A percentile compares a stretch with the other conserved stretches of the same genome.
phyloP scores from a whole-genome alignment of 2,888 invertebrate genomes.

The Drosophila subquinaria region DNA sequence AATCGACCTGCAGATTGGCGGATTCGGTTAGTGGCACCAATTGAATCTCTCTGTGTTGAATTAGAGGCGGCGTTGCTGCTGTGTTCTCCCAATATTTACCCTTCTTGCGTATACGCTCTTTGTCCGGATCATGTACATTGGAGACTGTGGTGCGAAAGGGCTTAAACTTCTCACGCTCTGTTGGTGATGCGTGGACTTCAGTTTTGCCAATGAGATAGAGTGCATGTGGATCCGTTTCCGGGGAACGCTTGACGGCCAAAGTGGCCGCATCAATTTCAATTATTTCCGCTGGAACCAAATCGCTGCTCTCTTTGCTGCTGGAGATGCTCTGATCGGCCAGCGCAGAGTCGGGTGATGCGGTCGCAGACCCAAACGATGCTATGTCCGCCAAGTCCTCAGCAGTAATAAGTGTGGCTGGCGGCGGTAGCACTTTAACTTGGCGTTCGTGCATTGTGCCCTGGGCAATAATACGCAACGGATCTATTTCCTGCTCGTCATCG shows the following conservation, averaged over 20 bases:
- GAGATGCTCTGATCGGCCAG: slow-evolving; percentile 34
- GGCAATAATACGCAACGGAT: slow-evolving; percentile 83
- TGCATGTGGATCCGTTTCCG: slow-evolving; percentile 78
- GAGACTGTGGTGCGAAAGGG: slow-evolving; percentile 84
- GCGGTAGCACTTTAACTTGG: slow-evolving; percentile 70
- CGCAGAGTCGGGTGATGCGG: slow-evolving; percentile 50
- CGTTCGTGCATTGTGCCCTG: slow-evolving; percentile 82
- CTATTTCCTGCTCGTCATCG: slow-evolving; percentile 83
- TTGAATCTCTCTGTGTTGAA: slow-evolving; percentile 78
- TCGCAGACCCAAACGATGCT: slow-evolving; percentile 63
- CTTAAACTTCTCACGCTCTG: slow-evolving; percentile 78
- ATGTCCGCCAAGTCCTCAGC: slow-evolving; percentile 83
- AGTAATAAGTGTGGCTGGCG: slow-evolving; percentile 79
- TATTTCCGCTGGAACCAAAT: slow-evolving; percentile 57
- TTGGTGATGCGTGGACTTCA: slow-evolving; percentile 50
- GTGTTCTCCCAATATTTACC: slow-evolving; percentile 84
- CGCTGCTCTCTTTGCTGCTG: slow-evolving; percentile 25
- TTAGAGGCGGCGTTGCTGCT: slow-evolving; percentile 84
- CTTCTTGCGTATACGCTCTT: slow-evolving; percentile 81
- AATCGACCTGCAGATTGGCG: slow-evolving; percentile 80
- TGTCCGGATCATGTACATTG: slow-evolving; percentile 84
- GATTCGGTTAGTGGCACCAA: slow-evolving; percentile 83
- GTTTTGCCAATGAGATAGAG: slow-evolving; percentile 81
- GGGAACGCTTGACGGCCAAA: slow-evolving; percentile 28
- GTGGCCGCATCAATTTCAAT: slow-evolving; percentile 68